Conservation (phyloP, 37 sponge, comb jelly and placozoan genomes). For the Dysidea cf. avara region DNA sequence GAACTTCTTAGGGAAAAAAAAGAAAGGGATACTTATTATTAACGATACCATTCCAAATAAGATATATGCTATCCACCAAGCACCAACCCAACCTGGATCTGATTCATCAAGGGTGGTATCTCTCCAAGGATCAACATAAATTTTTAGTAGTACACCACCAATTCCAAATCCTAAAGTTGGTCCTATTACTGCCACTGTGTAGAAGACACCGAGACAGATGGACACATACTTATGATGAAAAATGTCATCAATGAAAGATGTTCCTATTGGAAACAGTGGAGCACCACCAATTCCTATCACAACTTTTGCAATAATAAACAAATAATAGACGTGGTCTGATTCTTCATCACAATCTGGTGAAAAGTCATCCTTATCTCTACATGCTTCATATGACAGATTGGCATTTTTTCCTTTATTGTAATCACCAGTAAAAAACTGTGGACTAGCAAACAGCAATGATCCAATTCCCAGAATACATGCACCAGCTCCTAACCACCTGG, state of each 20-base stretch:
- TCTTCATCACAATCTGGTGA: conserved; percentile 13
- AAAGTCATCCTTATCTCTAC: conserved; percentile 17
- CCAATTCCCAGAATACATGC: conserved; percentile 64
- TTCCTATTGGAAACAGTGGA: conserved; percentile 86
- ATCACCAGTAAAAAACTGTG: conserved; percentile 65
- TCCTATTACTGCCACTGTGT: conserved; percentile 54
- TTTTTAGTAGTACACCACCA: conserved; percentile 69
- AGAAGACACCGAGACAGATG: conserved; percentile 71
- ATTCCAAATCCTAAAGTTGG: conserved; percentile 84
- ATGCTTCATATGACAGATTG: conserved; percentile 18
- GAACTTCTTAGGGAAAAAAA: conserved; percentile 70
- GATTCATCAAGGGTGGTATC: conserved; percentile 74
- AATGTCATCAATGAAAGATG: conserved; percentile 81
- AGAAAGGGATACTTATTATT: conserved; percentile 57
- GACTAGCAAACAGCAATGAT: conserved; percentile 60
- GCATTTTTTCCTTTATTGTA: conserved; percentile 14
- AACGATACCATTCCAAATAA: conserved; percentile 55
- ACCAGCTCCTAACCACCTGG: too few relatives aligned
- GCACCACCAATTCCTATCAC: conserved; percentile 80
- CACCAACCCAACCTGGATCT: too few relatives aligned
- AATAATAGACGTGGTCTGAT: conserved; percentile 38
- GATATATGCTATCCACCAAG: conserved; percentile 75
- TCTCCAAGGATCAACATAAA: too few relatives aligned
- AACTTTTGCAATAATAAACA: conserved; percentile 79
- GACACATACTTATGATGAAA: conserved; percentile 56